These are phyloP conservation scores for Astyanax mexicanus DNA, from an alignment of 2,797 vertebrate genomes.

Conservation along the genomic window DNA sequence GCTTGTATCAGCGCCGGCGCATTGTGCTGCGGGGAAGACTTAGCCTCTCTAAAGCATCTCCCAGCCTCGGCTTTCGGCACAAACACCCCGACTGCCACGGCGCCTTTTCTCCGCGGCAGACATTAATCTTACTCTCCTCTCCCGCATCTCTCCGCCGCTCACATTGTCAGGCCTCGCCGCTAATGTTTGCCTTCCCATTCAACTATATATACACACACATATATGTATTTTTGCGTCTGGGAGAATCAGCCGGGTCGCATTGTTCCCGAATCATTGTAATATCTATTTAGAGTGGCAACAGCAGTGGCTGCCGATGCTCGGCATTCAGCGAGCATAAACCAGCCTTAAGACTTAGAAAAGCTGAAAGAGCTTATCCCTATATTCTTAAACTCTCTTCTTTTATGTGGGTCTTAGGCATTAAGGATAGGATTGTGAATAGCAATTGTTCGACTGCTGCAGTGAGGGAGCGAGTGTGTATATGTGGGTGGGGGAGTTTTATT, in stretches of 20 bases:
- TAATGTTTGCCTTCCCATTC: slow-evolving; percentile 84
- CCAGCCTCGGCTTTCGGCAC: slow-evolving; percentile 76
- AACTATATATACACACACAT: slow-evolving; percentile 82
- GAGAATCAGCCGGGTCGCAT: slow-evolving; percentile 79
- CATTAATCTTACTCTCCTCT: slow-evolving; percentile 85
- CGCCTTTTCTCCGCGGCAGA: slow-evolving; percentile 80
- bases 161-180: slow-evolving; percentile 75
- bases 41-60: slow-evolving; percentile 84
- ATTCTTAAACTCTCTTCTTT: slow-evolving; percentile 88
- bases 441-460: slow-evolving; percentile 84
- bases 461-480: slow-evolving; percentile 79
- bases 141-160: slow-evolving; percentile 77
- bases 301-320: slow-evolving; percentile 80
- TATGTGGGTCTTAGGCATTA: slow-evolving; percentile 88
- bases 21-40: slow-evolving; percentile 83
- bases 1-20: slow-evolving; percentile 82
- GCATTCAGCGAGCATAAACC: slow-evolving; percentile 86
- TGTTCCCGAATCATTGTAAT: slow-evolving; percentile 90
- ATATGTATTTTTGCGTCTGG: slow-evolving; percentile 83
- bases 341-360: slow-evolving; percentile 86
- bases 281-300: slow-evolving; percentile 89
- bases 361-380: slow-evolving; percentile 88
- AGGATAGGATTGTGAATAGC: slow-evolving; percentile 88
- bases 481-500: slow-evolving; percentile 86
- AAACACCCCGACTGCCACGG: slow-evolving; percentile 83